These are phyloP conservation scores for Brachionus sp. DNA, from an alignment of 1,140 invertebrate genomes.

Conservation along the genomic window DNA sequence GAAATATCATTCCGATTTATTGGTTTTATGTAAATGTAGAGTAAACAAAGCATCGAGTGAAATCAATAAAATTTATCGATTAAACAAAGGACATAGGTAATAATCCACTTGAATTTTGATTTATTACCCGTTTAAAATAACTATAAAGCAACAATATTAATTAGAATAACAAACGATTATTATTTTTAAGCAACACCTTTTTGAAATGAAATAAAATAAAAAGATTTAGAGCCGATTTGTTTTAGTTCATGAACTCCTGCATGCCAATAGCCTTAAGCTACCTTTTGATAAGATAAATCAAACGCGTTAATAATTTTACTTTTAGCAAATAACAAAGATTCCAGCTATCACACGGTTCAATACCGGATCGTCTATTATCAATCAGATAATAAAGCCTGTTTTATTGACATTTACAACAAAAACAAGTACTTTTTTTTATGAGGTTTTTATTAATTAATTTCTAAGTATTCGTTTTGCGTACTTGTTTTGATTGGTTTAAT, in stretches of 20 bases:
- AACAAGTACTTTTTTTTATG: conserved; percentile 30
- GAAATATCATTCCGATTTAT: conserved; percentile 9
- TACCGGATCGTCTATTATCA: conserved; percentile 23
- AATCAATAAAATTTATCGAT: conserved; percentile 5
- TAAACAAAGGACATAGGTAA: background rate
- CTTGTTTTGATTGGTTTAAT: background rate
- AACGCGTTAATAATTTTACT: background rate
- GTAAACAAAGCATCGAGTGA: background rate
- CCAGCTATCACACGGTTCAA: conserved; percentile 16
- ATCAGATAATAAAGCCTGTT: conserved; percentile 20
- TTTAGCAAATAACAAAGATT: background rate
- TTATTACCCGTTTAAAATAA: background rate
- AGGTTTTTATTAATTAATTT: conserved; percentile 23
- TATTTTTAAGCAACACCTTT: background rate
- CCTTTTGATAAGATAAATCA: background rate
- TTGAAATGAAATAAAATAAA: background rate
- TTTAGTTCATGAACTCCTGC: background rate
- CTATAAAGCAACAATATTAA: background rate
- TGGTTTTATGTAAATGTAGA: background rate
- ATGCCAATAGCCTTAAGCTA: background rate
- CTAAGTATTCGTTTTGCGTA: background rate
- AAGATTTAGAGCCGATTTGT: background rate
- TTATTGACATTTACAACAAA: conserved; percentile 19
- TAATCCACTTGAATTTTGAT: conserved; percentile 8
- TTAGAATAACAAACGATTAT: conserved; percentile 10